Evolutionary conservation across 1,140 invertebrate genomes (phyloP).

Genomic region (Limonius californicus): DNA sequence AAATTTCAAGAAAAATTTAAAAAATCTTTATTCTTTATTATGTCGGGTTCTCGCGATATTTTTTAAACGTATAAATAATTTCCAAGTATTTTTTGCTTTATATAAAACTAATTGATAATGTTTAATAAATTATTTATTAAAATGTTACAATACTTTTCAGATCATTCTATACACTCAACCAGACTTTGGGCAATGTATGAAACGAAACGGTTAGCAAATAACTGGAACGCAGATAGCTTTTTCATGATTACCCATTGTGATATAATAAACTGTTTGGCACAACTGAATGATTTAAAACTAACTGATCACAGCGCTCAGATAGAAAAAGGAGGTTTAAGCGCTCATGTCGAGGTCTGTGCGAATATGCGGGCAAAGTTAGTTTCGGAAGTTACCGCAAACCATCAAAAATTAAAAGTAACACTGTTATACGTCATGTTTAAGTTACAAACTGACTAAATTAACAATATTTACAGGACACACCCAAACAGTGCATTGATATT

Average conservation of each 20-base stretch:
- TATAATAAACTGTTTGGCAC: constrained; percentile 61
- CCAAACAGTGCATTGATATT: constrained; percentile 63
- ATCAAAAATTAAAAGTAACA: constrained; percentile 64
- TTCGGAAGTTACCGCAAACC: constrained; percentile 69
- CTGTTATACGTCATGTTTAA: too few species aligned
- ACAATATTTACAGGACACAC: constrained; percentile 59
- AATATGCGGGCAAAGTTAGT: constrained; percentile 74
- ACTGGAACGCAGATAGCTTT: constrained; percentile 64
- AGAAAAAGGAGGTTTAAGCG: constrained; percentile 47
- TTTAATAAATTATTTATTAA: too few species aligned
- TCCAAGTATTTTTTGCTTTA: too few species aligned
- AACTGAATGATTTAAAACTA: constrained; percentile 59
- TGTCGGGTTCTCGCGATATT: too few species aligned
- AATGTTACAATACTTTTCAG: too few species aligned
- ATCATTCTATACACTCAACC: constrained; percentile 72
- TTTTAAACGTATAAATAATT: too few species aligned
- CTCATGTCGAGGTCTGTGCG: constrained; percentile 62
- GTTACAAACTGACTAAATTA: too few species aligned
- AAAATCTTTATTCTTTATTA: too few species aligned
- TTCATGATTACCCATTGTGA: constrained; percentile 57
- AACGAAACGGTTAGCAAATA: constrained; percentile 63
- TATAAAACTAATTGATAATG: too few species aligned
- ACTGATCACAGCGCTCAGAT: constrained; percentile 57
- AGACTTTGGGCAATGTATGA: constrained; percentile 68
- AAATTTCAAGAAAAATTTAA: too few species aligned